phyloP scores from a whole-genome alignment of 2,888 invertebrate genomes.

The Mythimna loreyi region DNA sequence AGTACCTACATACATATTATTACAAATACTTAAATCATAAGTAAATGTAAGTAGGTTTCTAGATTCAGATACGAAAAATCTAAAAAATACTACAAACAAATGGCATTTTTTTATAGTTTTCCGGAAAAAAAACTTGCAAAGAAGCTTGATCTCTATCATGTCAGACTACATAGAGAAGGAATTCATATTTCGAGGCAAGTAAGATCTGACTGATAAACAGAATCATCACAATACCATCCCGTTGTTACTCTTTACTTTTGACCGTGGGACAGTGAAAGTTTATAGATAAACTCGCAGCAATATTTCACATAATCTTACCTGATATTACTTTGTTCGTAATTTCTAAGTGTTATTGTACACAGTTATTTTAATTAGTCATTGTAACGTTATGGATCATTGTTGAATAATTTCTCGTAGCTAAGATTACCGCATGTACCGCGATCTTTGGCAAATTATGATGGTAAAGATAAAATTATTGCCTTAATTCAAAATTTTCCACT shows the following conservation, averaged over 20 bases:
- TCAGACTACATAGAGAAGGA: slow-evolving; percentile 27
- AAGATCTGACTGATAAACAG: slow-evolving; percentile 63
- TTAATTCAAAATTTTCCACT: slow-evolving; percentile 29
- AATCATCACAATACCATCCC: slow-evolving; percentile 62
- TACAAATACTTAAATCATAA: no score
- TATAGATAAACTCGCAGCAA: slow-evolving; percentile 72
- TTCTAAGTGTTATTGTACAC: slow-evolving; percentile 63
- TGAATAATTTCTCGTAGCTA: slow-evolving; percentile 35
- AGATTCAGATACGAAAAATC: not conserved
- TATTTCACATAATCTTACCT: slow-evolving; percentile 82
- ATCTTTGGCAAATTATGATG: slow-evolving; percentile 22
- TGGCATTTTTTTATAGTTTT: not conserved
- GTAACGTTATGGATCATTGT: slow-evolving; percentile 50
- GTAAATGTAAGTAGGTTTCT: no score
- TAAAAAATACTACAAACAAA: not conserved
- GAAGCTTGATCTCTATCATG: slow-evolving; percentile 14
- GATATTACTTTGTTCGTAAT: slow-evolving; percentile 69
- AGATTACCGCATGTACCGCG: slow-evolving; percentile 27
- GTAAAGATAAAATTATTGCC: slow-evolving; percentile 5
- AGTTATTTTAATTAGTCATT: slow-evolving; percentile 61
- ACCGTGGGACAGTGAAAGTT: slow-evolving; percentile 85
- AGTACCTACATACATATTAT: no score
- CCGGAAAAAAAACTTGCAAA: slow-evolving; percentile 13
- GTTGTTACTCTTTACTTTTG: slow-evolving; percentile 58
- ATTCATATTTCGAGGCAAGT: slow-evolving; percentile 42